Percentiles rank a stretch among this genome's conserved stretches.
Conservation (phyloP, 2,113 vertebrate species). For the Lamprotornis superbus region DNA sequence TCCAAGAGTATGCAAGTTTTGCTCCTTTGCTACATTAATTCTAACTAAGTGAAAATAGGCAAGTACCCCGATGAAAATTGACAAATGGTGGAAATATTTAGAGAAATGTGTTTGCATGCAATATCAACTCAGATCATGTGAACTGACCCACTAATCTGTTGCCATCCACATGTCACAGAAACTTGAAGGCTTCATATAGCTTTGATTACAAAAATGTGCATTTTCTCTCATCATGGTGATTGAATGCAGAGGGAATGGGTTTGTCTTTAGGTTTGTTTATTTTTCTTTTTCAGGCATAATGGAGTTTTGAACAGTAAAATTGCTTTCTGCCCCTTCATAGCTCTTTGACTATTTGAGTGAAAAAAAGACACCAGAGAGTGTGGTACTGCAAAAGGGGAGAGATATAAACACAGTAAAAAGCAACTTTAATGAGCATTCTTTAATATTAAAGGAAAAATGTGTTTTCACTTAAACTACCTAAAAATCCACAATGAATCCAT, state of each 20-base stretch:
- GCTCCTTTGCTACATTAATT: background rate
- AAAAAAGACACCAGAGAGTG: background rate
- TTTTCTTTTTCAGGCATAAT: conserved; percentile 44
- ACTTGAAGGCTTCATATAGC: conserved; percentile 8
- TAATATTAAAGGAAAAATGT: conserved; percentile 34
- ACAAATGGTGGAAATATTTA: background rate
- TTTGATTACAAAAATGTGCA: conserved; percentile 43
- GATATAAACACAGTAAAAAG: background rate
- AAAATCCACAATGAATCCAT: conserved; percentile 5
- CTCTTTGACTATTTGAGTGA: background rate
- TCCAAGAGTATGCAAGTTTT: background rate
- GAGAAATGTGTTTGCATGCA: background rate
- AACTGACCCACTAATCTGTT: conserved; percentile 12
- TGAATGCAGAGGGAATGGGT: conserved; percentile 4
- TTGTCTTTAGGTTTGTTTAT: conserved; percentile 44
- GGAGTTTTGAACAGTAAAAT: conserved; percentile 40
- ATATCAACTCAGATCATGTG: background rate
- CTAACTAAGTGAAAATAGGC: background rate
- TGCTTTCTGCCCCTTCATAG: conserved; percentile 24
- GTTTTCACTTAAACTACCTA: conserved; percentile 40
- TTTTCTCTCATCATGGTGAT: conserved; percentile 36
- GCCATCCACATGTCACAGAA: background rate
- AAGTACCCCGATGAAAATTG: background rate
- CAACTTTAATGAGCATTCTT: conserved; percentile 23
- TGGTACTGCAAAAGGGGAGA: background rate